Conservation (phyloP, 2,888 invertebrate genomes). For the Anarsia innoxiella region DNA sequence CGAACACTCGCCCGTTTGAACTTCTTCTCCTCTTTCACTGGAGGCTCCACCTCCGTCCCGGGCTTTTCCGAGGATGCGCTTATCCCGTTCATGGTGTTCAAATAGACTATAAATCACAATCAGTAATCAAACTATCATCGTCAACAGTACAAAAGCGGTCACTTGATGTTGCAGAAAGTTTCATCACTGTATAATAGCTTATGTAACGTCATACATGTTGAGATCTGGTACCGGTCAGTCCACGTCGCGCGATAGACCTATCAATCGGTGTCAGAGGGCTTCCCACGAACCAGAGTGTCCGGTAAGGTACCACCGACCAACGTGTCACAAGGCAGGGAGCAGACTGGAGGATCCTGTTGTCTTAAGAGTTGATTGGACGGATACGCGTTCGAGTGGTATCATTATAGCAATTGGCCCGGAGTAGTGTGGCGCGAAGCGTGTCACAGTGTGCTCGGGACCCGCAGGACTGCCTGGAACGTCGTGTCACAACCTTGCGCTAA, state of each 20-base stretch:
- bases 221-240: slow-evolving; percentile 4
- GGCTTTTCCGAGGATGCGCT: slow-evolving; percentile 49
- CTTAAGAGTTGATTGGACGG: slow-evolving; percentile 66
- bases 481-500: slow-evolving; percentile 67
- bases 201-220: slow-evolving; percentile 11
- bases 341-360: slow-evolving; percentile 61
- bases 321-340: slow-evolving; percentile 36
- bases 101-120: slow-evolving; percentile 25
- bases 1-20: slow-evolving; percentile 41
- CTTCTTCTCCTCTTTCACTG: slow-evolving; percentile 43
- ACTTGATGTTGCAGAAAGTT: slow-evolving; percentile 4
- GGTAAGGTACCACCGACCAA: too few relatives aligned
- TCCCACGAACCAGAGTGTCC: slow-evolving; percentile 16
- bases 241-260: slow-evolving; percentile 14
- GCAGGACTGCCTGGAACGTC: slow-evolving; percentile 51
- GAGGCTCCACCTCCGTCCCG: slow-evolving; percentile 35
- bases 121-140: slow-evolving; percentile 42
- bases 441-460: slow-evolving; percentile 30
- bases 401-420: slow-evolving; percentile 65
- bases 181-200: slow-evolving; percentile 4
- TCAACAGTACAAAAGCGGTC: slow-evolving; percentile 1
- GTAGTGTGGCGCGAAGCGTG: slow-evolving; percentile 48
- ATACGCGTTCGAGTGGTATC: slow-evolving; percentile 66
- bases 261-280: slow-evolving; percentile 20
- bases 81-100: slow-evolving; percentile 60